These are phyloP conservation scores for Hedychridium roseum DNA, from an alignment of 2,888 invertebrate genomes.

Conservation along the genomic window DNA sequence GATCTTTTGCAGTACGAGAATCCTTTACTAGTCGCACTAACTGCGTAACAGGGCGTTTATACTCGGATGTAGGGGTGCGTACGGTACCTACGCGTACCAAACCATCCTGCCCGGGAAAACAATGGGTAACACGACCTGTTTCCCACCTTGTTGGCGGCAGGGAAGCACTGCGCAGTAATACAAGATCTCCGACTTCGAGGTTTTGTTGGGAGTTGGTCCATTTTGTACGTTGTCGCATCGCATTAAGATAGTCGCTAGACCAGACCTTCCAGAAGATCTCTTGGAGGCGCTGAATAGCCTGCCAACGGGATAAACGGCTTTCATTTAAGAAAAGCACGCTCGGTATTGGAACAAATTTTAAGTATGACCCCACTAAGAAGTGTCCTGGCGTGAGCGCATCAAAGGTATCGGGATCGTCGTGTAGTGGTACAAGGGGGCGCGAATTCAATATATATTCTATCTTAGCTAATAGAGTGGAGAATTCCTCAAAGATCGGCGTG, in stretches of 20 bases:
- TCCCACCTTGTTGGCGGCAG: not conserved
- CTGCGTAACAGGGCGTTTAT: not conserved
- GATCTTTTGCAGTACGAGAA: too few species aligned
- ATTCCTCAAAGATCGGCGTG: slow-evolving; percentile 6
- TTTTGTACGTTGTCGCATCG: not conserved
- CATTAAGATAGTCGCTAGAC: not conserved
- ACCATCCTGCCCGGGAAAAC: not conserved
- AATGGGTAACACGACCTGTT: not conserved
- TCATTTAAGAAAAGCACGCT: not conserved
- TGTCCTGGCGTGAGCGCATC: slow-evolving; percentile 12
- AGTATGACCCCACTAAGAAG: not conserved
- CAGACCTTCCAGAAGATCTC: not conserved
- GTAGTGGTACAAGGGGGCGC: not conserved
- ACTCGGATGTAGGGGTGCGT: not conserved
- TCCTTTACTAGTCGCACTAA: too few species aligned
- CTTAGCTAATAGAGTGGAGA: slow-evolving; percentile 2
- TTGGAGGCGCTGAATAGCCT: too few species aligned
- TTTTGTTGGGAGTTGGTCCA: not conserved
- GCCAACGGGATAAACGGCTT: not conserved
- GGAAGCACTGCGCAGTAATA: not conserved
- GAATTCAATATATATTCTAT: slow-evolving; percentile 14
- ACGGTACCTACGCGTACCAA: not conserved
- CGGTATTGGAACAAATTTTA: not conserved
- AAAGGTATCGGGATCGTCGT: slow-evolving; percentile 6
- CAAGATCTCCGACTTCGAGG: not conserved